These are phyloP conservation scores for Blera fallax DNA, from an alignment of 2,888 invertebrate species.

Conservation along the genomic window DNA sequence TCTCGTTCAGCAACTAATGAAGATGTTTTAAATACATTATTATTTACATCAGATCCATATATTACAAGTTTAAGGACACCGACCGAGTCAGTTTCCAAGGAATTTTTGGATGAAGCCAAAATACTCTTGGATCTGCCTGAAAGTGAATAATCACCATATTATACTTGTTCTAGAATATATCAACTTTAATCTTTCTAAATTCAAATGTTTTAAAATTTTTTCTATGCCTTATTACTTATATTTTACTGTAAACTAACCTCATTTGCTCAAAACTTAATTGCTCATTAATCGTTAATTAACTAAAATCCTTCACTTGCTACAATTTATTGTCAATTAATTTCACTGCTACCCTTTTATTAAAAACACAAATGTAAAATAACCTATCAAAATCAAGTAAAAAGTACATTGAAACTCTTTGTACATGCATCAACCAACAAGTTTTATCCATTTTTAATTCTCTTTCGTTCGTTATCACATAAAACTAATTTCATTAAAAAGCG, in stretches of 20 bases:
- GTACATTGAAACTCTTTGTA: neutral
- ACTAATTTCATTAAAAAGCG: too few relatives aligned
- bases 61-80: too few relatives aligned
- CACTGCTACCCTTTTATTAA: neutral
- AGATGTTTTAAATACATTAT: neutral
- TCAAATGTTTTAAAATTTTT: too few relatives aligned
- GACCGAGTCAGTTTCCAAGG: neutral
- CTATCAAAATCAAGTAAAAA: neutral
- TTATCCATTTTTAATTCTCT: too few relatives aligned
- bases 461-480: too few relatives aligned
- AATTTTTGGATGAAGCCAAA: neutral
- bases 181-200: too few relatives aligned
- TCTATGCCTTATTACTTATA: neutral
- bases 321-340: neutral
- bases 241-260: neutral
- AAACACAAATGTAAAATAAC: neutral
- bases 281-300: too few relatives aligned
- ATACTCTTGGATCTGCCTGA: neutral
- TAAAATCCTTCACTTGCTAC: neutral
- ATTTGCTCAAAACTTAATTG: too few relatives aligned
- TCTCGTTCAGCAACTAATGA: too few relatives aligned
- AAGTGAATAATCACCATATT: neutral
- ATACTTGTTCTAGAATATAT: too few relatives aligned
- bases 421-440: neutral
- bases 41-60: too few relatives aligned